phyloP scores from a whole-genome alignment of 1,140 invertebrate species.

The Potamilus streckersoni region DNA sequence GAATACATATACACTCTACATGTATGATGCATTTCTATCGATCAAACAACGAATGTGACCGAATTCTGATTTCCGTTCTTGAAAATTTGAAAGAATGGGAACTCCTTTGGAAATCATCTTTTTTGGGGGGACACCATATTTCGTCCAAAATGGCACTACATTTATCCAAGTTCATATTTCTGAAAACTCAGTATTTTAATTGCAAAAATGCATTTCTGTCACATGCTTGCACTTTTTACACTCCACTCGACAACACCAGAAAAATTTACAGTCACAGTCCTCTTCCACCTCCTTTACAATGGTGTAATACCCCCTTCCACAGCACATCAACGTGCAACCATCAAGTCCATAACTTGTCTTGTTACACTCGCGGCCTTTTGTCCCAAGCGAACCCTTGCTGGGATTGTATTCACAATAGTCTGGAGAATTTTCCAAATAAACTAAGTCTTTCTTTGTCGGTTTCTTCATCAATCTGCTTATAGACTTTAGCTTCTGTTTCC shows the following conservation, averaged over 20 bases:
- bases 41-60: too few relatives aligned
- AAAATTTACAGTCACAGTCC: slow-evolving; percentile 92
- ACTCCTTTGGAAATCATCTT: background rate
- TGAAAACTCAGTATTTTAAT: slow-evolving; percentile 69
- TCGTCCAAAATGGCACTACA: background rate
- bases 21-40: too few relatives aligned
- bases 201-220: slow-evolving; percentile 87
- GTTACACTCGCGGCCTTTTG: slow-evolving; percentile 70
- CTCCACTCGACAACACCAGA: slow-evolving; percentile 92
- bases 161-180: too few relatives aligned
- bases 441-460: slow-evolving; percentile 91
- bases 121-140: slow-evolving; percentile 1
- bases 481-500: slow-evolving; percentile 53
- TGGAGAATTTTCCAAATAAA: slow-evolving; percentile 89
- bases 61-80: too few relatives aligned
- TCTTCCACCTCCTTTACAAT: slow-evolving; percentile 85
- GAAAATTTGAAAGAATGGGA: too few relatives aligned
- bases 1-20: too few relatives aligned
- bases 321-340: slow-evolving; percentile 72
- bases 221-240: slow-evolving; percentile 86
- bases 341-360: slow-evolving; percentile 67
- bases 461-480: slow-evolving; percentile 65
- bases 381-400: slow-evolving; percentile 57
- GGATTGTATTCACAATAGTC: slow-evolving; percentile 83
- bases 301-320: slow-evolving; percentile 90